Evolutionary conservation across 2,113 vertebrate genomes (phyloP), one percentile per base, ranked within the genome.

Genomic region (Otocyon megalotis): DNA sequence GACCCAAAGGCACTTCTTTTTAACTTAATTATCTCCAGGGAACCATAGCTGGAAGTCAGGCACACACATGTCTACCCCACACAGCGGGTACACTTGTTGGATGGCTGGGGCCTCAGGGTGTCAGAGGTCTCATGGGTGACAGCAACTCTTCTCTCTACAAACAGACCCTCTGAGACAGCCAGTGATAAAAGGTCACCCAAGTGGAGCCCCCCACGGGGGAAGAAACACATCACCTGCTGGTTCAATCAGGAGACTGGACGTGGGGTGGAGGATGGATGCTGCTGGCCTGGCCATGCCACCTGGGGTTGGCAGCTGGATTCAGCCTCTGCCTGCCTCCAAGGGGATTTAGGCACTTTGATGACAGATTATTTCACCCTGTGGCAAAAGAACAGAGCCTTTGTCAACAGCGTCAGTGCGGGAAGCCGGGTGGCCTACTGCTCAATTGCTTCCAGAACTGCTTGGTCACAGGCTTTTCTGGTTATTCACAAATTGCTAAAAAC

Each of bases 1-100:
- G 90, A 93, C 96, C 90, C 88, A 92, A 32, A 77, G 90, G 90
- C 90, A 82, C 96, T 96, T 94, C 82, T 98, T 95, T 92, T 97
- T 87, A 96, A 72, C 56, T 89, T 93, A 96, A 93, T 96, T 77
- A 86, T 94, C 79, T 96, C 69, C 74, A 81, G 88, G 90, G 95
- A 97, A 95, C 50, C 92, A 26, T 19, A 77, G 87, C 83, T 94
- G 50, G 83, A 92, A 92, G 88, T 56, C 97, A 97, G 96, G 96
- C 69, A 88, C 26, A 35, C n/a, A 88, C 90, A 95, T 11, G 90
- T 65, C 83, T 62, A 62, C 83, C 74, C 54, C 22, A 14, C 54
- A 16, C 1, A 58, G 83, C 72, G 65, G 88, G 30, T 69, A 88
- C 48, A 80, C 3, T 65, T 84, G 24, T 22, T 67, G 30, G 28